phyloP scores from a whole-genome alignment of 1,140 invertebrate genomes.

The Plectrocnemia conspersa region DNA sequence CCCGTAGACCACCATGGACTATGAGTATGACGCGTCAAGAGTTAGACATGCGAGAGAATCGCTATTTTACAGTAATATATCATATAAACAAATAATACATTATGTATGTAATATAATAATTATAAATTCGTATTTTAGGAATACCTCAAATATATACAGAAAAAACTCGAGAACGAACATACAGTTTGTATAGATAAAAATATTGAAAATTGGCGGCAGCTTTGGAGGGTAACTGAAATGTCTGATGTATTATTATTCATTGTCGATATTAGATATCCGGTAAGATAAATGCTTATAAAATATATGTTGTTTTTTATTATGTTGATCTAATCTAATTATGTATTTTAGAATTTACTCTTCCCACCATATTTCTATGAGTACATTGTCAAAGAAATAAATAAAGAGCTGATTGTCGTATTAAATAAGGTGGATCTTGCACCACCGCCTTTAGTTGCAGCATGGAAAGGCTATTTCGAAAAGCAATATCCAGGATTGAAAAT shows the following conservation, averaged over 20 bases:
- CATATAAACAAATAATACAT: background rate
- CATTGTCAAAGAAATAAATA: constrained; percentile 67
- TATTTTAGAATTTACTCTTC: constrained; percentile 69
- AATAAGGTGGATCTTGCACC: constrained; percentile 92
- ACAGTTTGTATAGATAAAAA: constrained; percentile 75
- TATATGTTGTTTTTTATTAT: background rate
- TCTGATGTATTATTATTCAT: constrained; percentile 82
- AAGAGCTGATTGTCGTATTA: constrained; percentile 80
- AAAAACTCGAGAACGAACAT: constrained; percentile 47
- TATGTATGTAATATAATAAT: background rate
- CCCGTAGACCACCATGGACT: constrained; percentile 77
- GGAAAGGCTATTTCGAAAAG: constrained; percentile 74
- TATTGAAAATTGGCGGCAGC: constrained; percentile 87
- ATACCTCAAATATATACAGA: constrained; percentile 48
- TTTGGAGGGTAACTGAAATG: constrained; percentile 90
- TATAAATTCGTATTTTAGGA: constrained; percentile 40
- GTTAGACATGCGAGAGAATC: constrained; percentile 69
- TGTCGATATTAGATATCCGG: constrained; percentile 78
- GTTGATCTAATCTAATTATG: background rate
- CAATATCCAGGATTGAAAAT: constrained; percentile 73
- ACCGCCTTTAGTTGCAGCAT: constrained; percentile 75
- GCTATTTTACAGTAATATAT: constrained; percentile 65
- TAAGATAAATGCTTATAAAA: constrained; percentile 43
- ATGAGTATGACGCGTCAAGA: constrained; percentile 65
- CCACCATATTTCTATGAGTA: constrained; percentile 84